phyloP scores from a whole-genome alignment of 64 coral and sea anemone genomes.

The Porites australiensis region DNA sequence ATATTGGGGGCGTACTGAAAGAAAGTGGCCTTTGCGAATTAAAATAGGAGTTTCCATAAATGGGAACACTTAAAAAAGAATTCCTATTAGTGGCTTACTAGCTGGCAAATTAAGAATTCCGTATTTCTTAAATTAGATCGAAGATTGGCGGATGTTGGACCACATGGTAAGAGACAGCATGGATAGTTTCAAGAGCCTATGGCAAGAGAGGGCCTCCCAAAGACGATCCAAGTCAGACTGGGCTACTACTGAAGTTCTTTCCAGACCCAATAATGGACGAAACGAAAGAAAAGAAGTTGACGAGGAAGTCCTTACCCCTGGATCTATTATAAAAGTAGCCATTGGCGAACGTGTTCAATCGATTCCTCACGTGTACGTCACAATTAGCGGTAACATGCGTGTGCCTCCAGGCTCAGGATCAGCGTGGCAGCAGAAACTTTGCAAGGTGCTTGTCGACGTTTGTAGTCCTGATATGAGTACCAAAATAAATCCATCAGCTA shows the following conservation, averaged over 20 bases:
- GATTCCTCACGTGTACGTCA: background rate
- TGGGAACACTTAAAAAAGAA: no score
- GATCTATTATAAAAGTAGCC: background rate
- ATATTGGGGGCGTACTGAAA: no score
- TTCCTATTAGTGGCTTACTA: no score
- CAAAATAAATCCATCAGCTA: background rate
- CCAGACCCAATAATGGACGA: background rate
- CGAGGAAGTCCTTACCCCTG: constrained; percentile 11
- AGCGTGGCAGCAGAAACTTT: constrained; percentile 23
- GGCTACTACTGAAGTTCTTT: background rate
- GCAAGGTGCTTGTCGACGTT: constrained; percentile 20
- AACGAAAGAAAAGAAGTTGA: background rate
- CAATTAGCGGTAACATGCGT: background rate
- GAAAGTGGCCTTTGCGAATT: no score
- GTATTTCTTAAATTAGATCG: background rate
- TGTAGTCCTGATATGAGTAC: background rate
- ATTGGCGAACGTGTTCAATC: constrained; percentile 9
- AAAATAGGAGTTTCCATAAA: no score
- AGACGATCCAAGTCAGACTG: background rate
- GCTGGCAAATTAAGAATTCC: no score
- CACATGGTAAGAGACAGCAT: background rate
- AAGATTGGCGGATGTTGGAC: constrained; percentile 9
- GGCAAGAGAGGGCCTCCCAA: background rate
- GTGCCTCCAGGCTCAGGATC: background rate
- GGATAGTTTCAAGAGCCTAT: constrained; percentile 3